A percentile compares a stretch with the other conserved stretches of the same genome.
Conservation (phyloP, 2,888 invertebrate genomes). For the Orchestes rusci region DNA sequence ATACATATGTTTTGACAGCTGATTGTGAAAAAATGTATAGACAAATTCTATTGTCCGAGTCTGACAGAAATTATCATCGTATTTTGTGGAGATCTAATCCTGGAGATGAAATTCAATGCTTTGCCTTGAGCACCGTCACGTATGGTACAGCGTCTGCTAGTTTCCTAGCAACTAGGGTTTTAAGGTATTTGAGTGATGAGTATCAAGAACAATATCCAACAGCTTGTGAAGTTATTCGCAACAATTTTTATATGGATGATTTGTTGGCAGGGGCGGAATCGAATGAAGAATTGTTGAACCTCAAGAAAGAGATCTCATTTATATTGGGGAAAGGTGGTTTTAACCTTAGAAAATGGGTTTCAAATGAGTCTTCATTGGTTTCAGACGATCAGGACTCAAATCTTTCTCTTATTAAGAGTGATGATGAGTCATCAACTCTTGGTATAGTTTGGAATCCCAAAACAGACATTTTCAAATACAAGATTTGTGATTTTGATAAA, state of each 20-base stretch:
- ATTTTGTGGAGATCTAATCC: not conserved
- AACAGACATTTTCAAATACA: not conserved
- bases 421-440: not conserved
- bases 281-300: not conserved
- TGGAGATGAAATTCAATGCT: not conserved
- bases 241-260: not conserved
- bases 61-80: not conserved
- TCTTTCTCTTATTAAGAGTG: not conserved
- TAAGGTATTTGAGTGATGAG: not conserved
- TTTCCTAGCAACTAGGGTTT: not conserved
- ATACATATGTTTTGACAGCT: slow-evolving; percentile 3
- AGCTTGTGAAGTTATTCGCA: not conserved
- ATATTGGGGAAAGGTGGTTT: not conserved
- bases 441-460: slow-evolving; percentile 3
- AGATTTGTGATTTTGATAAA: slow-evolving; percentile 1
- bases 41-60: not conserved
- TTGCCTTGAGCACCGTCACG: not conserved
- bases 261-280: not conserved
- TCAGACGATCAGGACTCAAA: no score
- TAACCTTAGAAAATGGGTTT: not conserved
- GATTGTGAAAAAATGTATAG: slow-evolving; percentile 6
- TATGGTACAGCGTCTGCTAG: not conserved
- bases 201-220: not conserved
- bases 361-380: not conserved
- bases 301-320: not conserved